These are phyloP conservation scores for Calliphora vicina DNA, from an alignment of 1,140 invertebrate species.

Conservation along the genomic window DNA sequence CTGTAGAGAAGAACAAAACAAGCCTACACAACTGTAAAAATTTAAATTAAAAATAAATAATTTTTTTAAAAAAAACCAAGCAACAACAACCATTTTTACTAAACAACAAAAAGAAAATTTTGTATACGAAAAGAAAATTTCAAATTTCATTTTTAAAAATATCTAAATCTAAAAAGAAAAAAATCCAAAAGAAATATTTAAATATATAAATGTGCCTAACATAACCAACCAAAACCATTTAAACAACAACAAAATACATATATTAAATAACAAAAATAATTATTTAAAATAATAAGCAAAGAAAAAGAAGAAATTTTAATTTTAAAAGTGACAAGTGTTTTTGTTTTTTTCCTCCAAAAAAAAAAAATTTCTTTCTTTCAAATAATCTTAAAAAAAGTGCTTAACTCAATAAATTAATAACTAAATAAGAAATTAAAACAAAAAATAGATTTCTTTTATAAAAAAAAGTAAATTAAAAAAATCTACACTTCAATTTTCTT, in stretches of 20 bases:
- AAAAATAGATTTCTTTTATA: not conserved
- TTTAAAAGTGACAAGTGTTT: slow-evolving; percentile 15
- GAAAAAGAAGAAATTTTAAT: not conserved
- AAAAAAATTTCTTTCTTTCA: not conserved
- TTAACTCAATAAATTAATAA: not conserved
- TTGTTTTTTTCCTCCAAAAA: not conserved
- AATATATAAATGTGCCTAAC: not conserved
- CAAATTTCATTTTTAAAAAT: not conserved
- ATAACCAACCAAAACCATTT: too few relatives aligned
- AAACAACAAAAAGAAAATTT: slow-evolving; percentile 6
- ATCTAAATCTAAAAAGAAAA: not conserved
- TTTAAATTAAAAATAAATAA: not conserved
- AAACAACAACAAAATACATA: not conserved
- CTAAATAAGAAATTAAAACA: not conserved
- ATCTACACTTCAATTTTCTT: slow-evolving; percentile 8
- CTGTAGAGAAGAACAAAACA: not conserved
- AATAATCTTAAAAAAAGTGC: not conserved
- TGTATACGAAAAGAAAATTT: not conserved
- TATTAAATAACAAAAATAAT: not conserved
- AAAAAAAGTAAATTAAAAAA: not conserved
- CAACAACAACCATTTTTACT: not conserved
- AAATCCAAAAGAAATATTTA: not conserved
- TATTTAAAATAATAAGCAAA: not conserved
- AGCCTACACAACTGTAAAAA: not conserved
- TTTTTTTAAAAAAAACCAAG: not conserved